phyloP scores from a whole-genome alignment of 2,113 vertebrate genomes.

The Pimephales promelas region DNA sequence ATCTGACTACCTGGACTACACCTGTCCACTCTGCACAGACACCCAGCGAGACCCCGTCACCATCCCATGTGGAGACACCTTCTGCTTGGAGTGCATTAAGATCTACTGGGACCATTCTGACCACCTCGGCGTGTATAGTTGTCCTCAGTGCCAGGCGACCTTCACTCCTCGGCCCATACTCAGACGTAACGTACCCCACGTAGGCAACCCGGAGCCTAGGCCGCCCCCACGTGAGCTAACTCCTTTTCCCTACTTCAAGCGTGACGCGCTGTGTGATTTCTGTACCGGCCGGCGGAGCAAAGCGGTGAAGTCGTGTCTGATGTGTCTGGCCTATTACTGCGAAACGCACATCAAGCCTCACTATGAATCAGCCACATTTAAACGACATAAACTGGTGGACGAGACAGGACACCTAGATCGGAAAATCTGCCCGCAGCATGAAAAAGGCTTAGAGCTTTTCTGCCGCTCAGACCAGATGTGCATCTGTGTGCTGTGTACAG shows the following conservation, averaged over 20 bases:
- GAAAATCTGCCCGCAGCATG: slow-evolving; percentile 78
- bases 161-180: slow-evolving; percentile 76
- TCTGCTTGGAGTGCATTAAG: slow-evolving; percentile 78
- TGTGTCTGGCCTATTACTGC: slow-evolving; percentile 79
- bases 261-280: slow-evolving; percentile 77
- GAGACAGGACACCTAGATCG: slow-evolving; percentile 69
- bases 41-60: slow-evolving; percentile 70
- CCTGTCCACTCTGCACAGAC: slow-evolving; percentile 71
- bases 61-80: slow-evolving; percentile 78
- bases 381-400: slow-evolving; percentile 78
- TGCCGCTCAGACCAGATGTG: slow-evolving; percentile 73
- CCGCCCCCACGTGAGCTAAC: slow-evolving; percentile 54
- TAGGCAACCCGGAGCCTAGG: slow-evolving; percentile 56
- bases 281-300: slow-evolving; percentile 75
- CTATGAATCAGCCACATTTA: slow-evolving; percentile 77
- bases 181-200: slow-evolving; percentile 65
- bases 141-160: slow-evolving; percentile 73
- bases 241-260: slow-evolving; percentile 67
- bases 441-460: slow-evolving; percentile 80
- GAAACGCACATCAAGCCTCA: slow-evolving; percentile 81
- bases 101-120: slow-evolving; percentile 81
- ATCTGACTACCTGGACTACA: slow-evolving; percentile 60
- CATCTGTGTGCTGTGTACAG: slow-evolving; percentile 77
- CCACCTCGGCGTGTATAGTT: slow-evolving; percentile 75
- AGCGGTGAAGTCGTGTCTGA: slow-evolving; percentile 78